These are phyloP conservation scores for Zaprionus bogoriensis DNA, from an alignment of 2,888 invertebrate genomes.

Conservation along the genomic window DNA sequence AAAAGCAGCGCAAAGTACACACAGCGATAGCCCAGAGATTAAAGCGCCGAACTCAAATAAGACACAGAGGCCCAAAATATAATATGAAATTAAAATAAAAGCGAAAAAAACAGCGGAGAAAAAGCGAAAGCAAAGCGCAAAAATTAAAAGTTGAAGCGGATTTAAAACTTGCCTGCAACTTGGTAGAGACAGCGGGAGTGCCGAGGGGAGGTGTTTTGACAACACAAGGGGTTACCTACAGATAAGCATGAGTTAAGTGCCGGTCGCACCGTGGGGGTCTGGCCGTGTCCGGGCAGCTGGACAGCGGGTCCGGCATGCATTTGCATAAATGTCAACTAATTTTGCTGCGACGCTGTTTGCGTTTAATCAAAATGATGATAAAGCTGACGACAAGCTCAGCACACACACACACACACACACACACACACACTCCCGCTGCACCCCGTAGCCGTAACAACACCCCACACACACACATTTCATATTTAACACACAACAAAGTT, in stretches of 20 bases:
- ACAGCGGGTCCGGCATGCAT: slow-evolving; percentile 65
- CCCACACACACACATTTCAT: slow-evolving; percentile 6
- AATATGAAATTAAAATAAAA: slow-evolving; percentile 26
- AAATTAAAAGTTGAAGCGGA: slow-evolving; percentile 31
- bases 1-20: slow-evolving; percentile 8
- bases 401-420: slow-evolving; percentile 18
- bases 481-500: background rate
- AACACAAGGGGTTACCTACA: slow-evolving; percentile 52
- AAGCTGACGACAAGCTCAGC: slow-evolving; percentile 45
- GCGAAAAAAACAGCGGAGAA: background rate
- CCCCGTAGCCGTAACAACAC: background rate
- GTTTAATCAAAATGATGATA: slow-evolving; percentile 73
- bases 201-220: too few relatives aligned
- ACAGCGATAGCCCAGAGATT: slow-evolving; percentile 40
- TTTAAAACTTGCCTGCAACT: slow-evolving; percentile 24
- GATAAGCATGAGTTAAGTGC: slow-evolving; percentile 1
- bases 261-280: background rate
- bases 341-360: slow-evolving; percentile 66
- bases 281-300: too few relatives aligned
- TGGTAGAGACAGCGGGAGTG: background rate
- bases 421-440: slow-evolving; percentile 1
- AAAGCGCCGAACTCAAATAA: slow-evolving; percentile 60
- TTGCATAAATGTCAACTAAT: slow-evolving; percentile 78
- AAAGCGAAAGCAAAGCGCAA: background rate
- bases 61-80: background rate